Evolutionary conservation across 2,888 invertebrate genomes (phyloP).

Genomic region (Holacanthella duospinosa): DNA sequence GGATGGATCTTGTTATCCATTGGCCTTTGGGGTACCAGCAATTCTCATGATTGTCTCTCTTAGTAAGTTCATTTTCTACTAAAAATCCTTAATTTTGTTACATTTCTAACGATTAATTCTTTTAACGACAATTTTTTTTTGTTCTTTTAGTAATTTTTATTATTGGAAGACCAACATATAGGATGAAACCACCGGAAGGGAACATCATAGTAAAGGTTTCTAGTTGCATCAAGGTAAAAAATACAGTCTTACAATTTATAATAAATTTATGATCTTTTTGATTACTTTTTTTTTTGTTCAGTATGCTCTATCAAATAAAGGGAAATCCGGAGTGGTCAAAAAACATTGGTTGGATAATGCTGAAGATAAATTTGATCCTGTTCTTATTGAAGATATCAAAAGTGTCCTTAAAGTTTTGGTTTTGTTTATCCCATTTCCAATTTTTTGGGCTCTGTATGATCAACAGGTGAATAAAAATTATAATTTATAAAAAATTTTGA

Average conservation of each 20-base stretch:
- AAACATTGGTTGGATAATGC: slow-evolving; percentile 67
- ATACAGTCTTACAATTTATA: no score
- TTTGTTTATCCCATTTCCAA: slow-evolving; percentile 61
- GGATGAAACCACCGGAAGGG: slow-evolving; percentile 57
- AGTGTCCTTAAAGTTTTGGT: slow-evolving; percentile 55
- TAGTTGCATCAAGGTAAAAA: slow-evolving; percentile 58
- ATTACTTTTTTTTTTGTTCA: neutral
- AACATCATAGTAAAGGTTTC: slow-evolving; percentile 62
- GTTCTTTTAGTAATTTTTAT: slow-evolving; percentile 61
- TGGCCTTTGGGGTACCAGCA: slow-evolving; percentile 27
- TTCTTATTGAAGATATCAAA: slow-evolving; percentile 60
- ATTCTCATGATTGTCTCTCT: slow-evolving; percentile 21
- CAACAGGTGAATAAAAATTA: no score
- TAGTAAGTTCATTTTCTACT: no score
- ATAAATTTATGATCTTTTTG: no score
- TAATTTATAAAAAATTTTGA: no score
- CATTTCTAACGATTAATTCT: no score
- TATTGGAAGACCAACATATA: slow-evolving; percentile 58
- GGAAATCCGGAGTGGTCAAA: slow-evolving; percentile 21
- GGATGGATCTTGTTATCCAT: slow-evolving; percentile 16
- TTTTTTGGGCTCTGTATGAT: slow-evolving; percentile 66
- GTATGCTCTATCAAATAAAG: neutral
- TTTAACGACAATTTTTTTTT: no score
- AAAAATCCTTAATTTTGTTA: no score
- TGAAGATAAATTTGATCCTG: slow-evolving; percentile 51